Base-by-base conservation (phyloP, 2,888 invertebrate species). In the Allygus modestus region DNA sequence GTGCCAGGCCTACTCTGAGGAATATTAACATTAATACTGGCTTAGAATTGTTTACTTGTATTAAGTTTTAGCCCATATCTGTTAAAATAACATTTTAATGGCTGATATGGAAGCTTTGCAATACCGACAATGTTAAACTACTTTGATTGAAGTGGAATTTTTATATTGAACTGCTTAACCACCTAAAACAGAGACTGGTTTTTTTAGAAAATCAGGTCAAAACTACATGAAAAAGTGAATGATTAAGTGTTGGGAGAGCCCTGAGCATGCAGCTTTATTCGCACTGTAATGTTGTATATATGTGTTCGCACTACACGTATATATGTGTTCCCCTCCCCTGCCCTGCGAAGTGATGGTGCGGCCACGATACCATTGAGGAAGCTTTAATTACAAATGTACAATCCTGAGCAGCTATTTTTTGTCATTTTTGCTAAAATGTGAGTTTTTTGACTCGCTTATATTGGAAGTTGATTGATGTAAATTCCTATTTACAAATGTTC, bases 281-380 rank as follows among this genome's bases (percentile, higher is more conserved):
- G 77, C 77, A 77, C 77, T 46, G 46, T 77, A 77, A 41, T 26
- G 77, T 77, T 77, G 77, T 77, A 77, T 77, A 77, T 77, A 77
- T 77, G 77, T 77, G 77, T 77, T 77, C 77, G 51, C 77, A 77
- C 77, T 77, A 46, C 46, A 77, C 46, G 46, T 77, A 77, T 77
- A 77, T 77, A 77, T 77, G 46, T 69, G 41, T 51, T 46, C 77
- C 77, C 77, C 77, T 46, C 46, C 77, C 77, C 77, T 28, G 15
- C 77, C 77, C 77, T 77, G 77, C 51, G 41, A 46, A 23, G 37
- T 28, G 77, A 37, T 77, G 77, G 77, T 41, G 46, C 51, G 51
- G 77, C 77, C 46, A 77, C 46, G 41, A 73, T 41, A 43, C 41
- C 77, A 28, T 37, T 51, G 37, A 77, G 41, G 12, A 71, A 37